These are phyloP conservation scores for Clarias laeviceps DNA, from an alignment of 2,797 vertebrate species.

Conservation along the genomic window DNA sequence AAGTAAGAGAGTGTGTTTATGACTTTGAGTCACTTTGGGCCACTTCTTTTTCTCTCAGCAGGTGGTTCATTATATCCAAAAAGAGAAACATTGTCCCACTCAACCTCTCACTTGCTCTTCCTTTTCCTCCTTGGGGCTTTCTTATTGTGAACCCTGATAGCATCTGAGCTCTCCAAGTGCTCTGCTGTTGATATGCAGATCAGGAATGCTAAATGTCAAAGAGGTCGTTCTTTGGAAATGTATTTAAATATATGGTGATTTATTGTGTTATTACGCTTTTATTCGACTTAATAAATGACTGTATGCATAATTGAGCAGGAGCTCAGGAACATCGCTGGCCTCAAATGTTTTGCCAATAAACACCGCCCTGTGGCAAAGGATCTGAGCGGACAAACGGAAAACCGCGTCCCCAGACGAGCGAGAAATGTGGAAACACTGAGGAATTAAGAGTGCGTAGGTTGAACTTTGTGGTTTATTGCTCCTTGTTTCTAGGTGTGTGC, in stretches of 20 bases:
- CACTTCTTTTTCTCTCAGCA: conserved; percentile 36
- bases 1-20: background rate
- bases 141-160: conserved; percentile 27
- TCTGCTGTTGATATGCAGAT: conserved; percentile 38
- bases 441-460: conserved; percentile 1
- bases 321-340: background rate
- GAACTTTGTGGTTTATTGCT: conserved; percentile 6
- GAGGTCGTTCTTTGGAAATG: conserved; percentile 26
- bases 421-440: background rate
- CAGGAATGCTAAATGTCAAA: conserved; percentile 45
- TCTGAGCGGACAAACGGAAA: background rate
- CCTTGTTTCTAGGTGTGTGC: background rate
- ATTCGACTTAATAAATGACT: conserved; percentile 35
- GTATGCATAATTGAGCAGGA: conserved; percentile 32
- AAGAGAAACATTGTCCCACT: conserved; percentile 21
- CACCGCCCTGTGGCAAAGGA: background rate
- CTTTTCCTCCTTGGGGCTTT: conserved; percentile 29
- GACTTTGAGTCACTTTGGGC: conserved; percentile 27
- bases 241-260: conserved; percentile 40
- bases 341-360: background rate
- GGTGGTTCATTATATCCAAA: conserved; percentile 33
- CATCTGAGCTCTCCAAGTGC: conserved; percentile 13
- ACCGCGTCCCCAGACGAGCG: background rate
- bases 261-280: conserved; percentile 3
- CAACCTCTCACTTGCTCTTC: conserved; percentile 1